These are phyloP conservation scores for Picus viridis DNA, from an alignment of 2,797 vertebrate genomes.

Conservation along the genomic window DNA sequence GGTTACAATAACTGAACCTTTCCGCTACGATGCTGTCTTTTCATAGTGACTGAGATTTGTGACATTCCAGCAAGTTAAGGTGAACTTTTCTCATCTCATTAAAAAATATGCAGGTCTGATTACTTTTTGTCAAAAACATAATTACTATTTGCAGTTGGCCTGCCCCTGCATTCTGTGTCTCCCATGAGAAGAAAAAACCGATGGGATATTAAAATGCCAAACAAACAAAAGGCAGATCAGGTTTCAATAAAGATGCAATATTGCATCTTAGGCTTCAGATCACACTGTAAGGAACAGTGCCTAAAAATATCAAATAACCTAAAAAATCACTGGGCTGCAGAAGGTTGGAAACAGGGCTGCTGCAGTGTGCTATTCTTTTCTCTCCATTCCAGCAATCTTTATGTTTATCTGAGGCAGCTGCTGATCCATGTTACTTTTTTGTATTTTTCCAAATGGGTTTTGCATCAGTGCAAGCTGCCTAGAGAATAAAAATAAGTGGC, in stretches of 20 bases:
- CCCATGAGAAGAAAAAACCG: neutral
- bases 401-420: neutral
- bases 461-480: neutral
- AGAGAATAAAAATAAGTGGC: neutral
- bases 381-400: neutral
- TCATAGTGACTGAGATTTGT: neutral
- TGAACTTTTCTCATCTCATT: neutral
- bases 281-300: neutral
- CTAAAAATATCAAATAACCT: constrained; percentile 37
- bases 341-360: neutral
- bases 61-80: neutral
- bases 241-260: neutral
- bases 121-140: neutral
- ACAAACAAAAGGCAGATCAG: neutral
- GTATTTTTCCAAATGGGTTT: constrained; percentile 32
- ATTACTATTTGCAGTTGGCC: neutral
- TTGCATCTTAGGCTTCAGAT: neutral
- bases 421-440: constrained; percentile 11
- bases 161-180: neutral
- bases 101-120: neutral
- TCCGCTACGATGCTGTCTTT: neutral
- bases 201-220: neutral
- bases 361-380: neutral
- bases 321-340: constrained; percentile 4
- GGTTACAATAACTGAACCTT: neutral